Conservation (phyloP, 2,888 invertebrate species). For the Palloptera scutellata region DNA sequence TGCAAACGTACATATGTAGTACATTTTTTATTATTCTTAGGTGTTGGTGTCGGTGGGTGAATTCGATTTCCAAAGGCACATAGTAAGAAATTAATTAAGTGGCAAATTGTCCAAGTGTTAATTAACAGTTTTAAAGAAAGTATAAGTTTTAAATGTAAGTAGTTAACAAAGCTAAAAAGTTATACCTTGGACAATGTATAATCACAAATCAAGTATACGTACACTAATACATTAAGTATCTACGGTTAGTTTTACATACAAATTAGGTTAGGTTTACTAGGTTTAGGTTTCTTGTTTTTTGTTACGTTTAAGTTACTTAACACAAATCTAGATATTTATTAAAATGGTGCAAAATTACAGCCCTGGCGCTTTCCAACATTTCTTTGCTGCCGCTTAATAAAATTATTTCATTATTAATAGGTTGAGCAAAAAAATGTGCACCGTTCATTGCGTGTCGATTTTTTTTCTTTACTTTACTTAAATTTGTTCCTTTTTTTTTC, state of each 20-base stretch:
- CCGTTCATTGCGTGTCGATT: conserved; percentile 62
- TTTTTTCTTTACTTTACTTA: conserved; percentile 43
- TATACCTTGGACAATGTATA: no score
- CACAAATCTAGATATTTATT: conserved; percentile 50
- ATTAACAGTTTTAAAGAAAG: background rate
- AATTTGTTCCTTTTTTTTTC: conserved; percentile 12
- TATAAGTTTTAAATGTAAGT: background rate
- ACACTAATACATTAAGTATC: conserved; percentile 40
- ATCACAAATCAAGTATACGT: conserved; percentile 29
- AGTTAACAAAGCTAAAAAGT: no score
- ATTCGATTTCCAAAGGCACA: no score
- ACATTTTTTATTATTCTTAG: no score
- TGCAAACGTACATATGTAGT: no score
- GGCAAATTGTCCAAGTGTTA: background rate
- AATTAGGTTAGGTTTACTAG: no score
- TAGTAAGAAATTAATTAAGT: no score
- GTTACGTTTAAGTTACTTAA: conserved; percentile 47
- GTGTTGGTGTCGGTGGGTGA: no score
- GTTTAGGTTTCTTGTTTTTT: no score
- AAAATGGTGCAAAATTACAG: conserved; percentile 62
- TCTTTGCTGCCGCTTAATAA: conserved; percentile 49
- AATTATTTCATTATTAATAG: conserved; percentile 30
- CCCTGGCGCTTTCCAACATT: conserved; percentile 60
- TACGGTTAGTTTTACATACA: conserved; percentile 21
- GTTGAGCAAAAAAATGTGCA: conserved; percentile 59